Conservation (phyloP, 2,888 invertebrate species). For the Drosophila barbarae region DNA sequence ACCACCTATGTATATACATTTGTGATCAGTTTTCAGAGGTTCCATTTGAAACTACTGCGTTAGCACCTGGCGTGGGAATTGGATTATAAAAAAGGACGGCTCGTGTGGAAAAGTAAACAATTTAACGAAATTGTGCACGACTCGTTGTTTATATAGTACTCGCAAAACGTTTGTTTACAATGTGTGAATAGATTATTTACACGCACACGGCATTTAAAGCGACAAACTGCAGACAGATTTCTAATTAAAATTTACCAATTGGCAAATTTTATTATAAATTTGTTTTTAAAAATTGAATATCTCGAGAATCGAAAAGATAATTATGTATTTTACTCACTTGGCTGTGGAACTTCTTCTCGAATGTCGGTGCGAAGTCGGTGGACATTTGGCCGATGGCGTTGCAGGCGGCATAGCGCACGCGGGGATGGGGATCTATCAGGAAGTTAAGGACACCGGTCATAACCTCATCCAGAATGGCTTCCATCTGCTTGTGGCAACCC, state of each 20-base stretch:
- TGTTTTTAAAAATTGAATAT: neutral
- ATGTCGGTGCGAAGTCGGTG: slow-evolving; percentile 97
- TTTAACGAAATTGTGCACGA: neutral
- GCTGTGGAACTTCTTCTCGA: slow-evolving; percentile 98
- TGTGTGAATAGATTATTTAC: slow-evolving; percentile 4
- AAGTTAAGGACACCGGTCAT: slow-evolving; percentile 94
- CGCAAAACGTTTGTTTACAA: slow-evolving; percentile 5
- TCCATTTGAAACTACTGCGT: neutral
- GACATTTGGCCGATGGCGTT: slow-evolving; percentile 99
- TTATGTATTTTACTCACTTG: slow-evolving; percentile 79
- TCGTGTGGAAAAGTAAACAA: neutral
- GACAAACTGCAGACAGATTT: slow-evolving; percentile 4
- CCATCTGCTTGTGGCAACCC: slow-evolving; percentile 99
- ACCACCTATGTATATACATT: neutral
- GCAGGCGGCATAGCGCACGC: slow-evolving; percentile 93
- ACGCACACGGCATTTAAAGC: neutral
- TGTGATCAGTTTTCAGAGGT: neutral
- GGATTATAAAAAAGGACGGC: neutral
- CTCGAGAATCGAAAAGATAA: neutral
- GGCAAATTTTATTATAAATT: neutral
- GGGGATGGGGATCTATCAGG: slow-evolving; percentile 85
- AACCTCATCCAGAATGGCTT: slow-evolving; percentile 93
- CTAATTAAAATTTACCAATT: neutral
- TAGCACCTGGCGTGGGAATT: slow-evolving; percentile 3
- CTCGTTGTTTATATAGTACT: neutral